Evolutionary conservation across 2,113 vertebrate species (phyloP), one percentile per base, ranked within the genome.

Genomic region (Cyphomyrus plagiostoma): DNA sequence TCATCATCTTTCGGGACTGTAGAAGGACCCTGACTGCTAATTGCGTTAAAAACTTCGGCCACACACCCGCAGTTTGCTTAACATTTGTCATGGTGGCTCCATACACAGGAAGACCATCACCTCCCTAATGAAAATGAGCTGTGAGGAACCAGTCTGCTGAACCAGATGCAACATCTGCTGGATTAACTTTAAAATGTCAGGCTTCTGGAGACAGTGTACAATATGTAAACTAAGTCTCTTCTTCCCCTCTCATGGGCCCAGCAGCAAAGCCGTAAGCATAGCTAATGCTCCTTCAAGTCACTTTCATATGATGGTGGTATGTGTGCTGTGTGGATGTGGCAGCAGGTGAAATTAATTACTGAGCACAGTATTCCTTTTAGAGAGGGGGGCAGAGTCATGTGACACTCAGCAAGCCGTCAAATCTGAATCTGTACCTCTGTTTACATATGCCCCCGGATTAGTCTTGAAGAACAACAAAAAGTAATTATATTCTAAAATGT

Each of bases 121-220:
- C 77, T 89, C 30, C 39, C 39, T 89, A 58, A 85, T 84, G 77
- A 83, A 89, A 83, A 83, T 53, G 70, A 53, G 88, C 48, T 89
- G 35, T 50, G 13, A 52, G 45, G 21, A 70, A 39, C 58, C 26
- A 82, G 74, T 66, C 17, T 53, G 74, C 80, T 45, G 70, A 4
- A 74, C 49, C 30, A 10, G 50, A 74, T 48, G 26, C 30, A 70
- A 42, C 88, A 56, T 89, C 45, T 82, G 88, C 48, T 83, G 74
- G 35, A 83, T 48, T 23, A 56, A 17, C 88, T 89, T 46, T 50
- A 46, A 53, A 89, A 89, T 52, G 88, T 89, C 88, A 89, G 88
- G 49, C 48, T 52, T 52, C 70, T 19, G 30, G 49, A 53, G 66
- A 89, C 62, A 19, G 30, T n/a, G 82, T 48, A n/a, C 62, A 45